Base-by-base conservation (phyloP, 1,140 invertebrate genomes). In the Zaprionus africanus region DNA sequence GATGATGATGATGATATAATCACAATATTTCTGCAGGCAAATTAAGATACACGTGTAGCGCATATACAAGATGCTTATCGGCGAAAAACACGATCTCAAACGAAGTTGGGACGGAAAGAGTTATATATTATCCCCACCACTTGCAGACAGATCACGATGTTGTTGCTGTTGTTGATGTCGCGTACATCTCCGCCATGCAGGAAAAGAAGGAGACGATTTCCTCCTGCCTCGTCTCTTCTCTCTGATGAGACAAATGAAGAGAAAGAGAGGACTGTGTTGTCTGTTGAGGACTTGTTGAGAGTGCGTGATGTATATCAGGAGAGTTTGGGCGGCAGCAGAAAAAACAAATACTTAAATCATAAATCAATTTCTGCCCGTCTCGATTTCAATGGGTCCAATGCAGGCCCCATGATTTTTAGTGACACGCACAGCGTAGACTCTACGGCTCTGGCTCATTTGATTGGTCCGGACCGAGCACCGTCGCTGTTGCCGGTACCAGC, bases 31-130 rank as follows among this genome's bases (percentile, higher is more conserved):
- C 41, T 46, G 41, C 41, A 51, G 46, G 46, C 46, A 51, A 51
- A 51, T 51, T 51, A 51, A 51, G 46, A 51, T 51, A 51, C 46
- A 51, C 46, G 46, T 51, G 46, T 51, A 24, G 46, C 46, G 41
- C 11, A 24, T 24, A 51, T 51, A 51, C 46, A 51, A 51, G 46
- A 51, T 51, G 46, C 46, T 51, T 51, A 51, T 51, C 46, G 46
- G 17, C 15, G 2, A 13, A 51, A 51, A 51, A 51, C 46, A 51
- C 46, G 46, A 22, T 51, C 46, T 46, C 9, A 24, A 19, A 49
- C 19, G n/a, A 11, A 49, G 43, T 49, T 22, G 19, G 22, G 46
- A 51, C 19, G 46, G 46, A 24, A 51, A 51, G 22, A 19, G 46
- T 24, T 51, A 51, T 51, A 51, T 51, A 51, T 51, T 51, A 51